A percentile compares a stretch with the other conserved stretches of the same genome.
phyloP scores from a whole-genome alignment of 1,140 invertebrate genomes.

The Andricus grossulariae region DNA sequence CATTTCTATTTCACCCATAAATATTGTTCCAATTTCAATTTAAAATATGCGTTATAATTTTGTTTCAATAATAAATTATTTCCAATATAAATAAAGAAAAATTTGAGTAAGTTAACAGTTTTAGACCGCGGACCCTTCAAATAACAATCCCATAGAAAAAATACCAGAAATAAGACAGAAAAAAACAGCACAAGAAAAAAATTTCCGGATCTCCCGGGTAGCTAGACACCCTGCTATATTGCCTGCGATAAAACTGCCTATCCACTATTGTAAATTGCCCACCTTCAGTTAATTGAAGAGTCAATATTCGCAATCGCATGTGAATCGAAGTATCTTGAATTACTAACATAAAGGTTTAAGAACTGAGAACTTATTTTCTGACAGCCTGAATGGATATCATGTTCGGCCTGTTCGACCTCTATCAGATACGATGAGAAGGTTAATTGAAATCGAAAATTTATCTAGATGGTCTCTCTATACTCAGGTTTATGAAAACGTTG shows the following conservation, averaged over 20 bases:
- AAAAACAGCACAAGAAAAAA: no score
- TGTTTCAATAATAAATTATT: no score
- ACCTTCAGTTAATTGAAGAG: background rate
- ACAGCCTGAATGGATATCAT: background rate
- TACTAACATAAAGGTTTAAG: background rate
- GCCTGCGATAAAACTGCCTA: background rate
- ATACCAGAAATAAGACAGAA: no score
- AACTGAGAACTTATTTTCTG: background rate
- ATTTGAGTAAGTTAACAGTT: no score
- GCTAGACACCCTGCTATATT: no score
- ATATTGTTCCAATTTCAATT: no score
- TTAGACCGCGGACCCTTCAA: no score
- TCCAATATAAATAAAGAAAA: no score
- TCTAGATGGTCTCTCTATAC: background rate
- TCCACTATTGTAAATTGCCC: background rate
- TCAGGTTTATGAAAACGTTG: background rate
- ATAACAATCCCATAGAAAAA: no score
- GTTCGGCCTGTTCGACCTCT: background rate
- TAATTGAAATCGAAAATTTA: slow-evolving; percentile 14
- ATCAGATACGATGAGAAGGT: background rate
- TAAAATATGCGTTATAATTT: no score
- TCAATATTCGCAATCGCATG: background rate
- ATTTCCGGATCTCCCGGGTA: no score
- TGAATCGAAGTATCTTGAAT: background rate
- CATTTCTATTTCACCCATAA: no score